Base-by-base conservation (phyloP, 1,140 invertebrate genomes). In the Drosophila busckii region DNA sequence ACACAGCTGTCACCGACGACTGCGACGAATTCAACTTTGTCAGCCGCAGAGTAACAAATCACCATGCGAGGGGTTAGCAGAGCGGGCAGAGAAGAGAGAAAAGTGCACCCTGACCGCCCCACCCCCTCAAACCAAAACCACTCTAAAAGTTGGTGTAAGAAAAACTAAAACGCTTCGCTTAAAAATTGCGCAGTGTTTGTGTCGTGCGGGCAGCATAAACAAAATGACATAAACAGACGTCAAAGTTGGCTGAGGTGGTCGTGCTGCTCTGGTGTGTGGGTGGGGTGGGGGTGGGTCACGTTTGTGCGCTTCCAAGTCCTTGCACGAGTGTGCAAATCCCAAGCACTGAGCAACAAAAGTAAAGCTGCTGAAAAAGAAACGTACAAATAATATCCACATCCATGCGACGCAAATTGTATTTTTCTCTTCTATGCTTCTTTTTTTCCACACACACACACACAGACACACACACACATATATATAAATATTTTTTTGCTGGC, bases 351-450 rank as follows among this genome's bases (percentile, higher is more conserved):
- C 42, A 65, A 65, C 61, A 68, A 65, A 60, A 54, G 41, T 70
- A 42, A 76, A 66, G 37, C 50, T 69, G 50, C 49, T 58, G 42
- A 45, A 42, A 62, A 56, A 46, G 64, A 38, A 29, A 31, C 28
- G 26, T 15, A 41, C 42, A 68, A 82, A 73, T 73, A 73, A 80
- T 82, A 82, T 73, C 42, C 75, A 60, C 75, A 60, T 65, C 54
- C 64, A 65, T 12, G 56, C 75, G 59, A 63, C 64, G 56, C 46
- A 78, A 70, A 78, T 71, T 67, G 69, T 73, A 52, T 80, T 60
- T 69, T 62, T 46, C 46, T 59, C 46, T 60, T 34, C 34, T 28
- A 40, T 31, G 29, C 20, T 38, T 7, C 15, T 31, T n/a, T 37
- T 42, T 53, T 37, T 41, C 37, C 22, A 28, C 22, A 56, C 31